These are phyloP conservation scores for Theocolax elegans DNA, from an alignment of 1,140 invertebrate genomes.

Conservation along the genomic window DNA sequence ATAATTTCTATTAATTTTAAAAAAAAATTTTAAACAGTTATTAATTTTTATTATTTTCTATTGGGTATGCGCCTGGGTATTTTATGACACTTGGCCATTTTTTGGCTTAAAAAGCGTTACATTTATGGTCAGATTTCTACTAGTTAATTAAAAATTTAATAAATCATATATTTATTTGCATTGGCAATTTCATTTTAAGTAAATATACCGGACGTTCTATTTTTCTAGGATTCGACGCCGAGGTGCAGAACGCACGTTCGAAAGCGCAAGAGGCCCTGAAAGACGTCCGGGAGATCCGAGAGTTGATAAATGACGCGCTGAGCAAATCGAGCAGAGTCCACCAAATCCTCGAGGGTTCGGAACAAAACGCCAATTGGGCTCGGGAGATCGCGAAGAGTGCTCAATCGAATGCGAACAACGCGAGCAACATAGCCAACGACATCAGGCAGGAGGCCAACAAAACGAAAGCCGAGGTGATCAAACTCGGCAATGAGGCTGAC, in stretches of 20 bases:
- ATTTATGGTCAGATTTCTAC: too few relatives aligned
- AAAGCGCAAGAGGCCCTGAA: constrained; percentile 75
- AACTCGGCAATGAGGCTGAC: constrained; percentile 82
- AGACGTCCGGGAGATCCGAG: constrained; percentile 71
- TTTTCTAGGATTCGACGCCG: constrained; percentile 83
- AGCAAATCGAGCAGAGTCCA: constrained; percentile 76
- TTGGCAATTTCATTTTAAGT: not conserved
- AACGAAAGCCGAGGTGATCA: constrained; percentile 79
- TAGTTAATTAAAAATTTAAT: too few relatives aligned
- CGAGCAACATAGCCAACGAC: constrained; percentile 73
- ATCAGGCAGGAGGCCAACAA: constrained; percentile 81
- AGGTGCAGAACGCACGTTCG: constrained; percentile 83
- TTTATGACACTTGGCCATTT: too few relatives aligned
- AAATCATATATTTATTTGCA: too few relatives aligned
- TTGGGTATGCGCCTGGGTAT: too few relatives aligned
- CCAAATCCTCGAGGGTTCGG: constrained; percentile 78
- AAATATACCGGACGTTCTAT: not conserved
- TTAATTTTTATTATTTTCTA: too few relatives aligned
- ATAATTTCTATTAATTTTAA: too few relatives aligned
- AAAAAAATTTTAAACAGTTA: too few relatives aligned
- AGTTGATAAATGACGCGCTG: constrained; percentile 67
- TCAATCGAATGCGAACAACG: constrained; percentile 69
- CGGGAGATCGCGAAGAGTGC: constrained; percentile 82
- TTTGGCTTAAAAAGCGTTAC: too few relatives aligned
- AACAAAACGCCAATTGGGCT: constrained; percentile 81